Evolutionary conservation across 2,113 vertebrate species (phyloP).

Genomic region (Dolichotis patagonum): DNA sequence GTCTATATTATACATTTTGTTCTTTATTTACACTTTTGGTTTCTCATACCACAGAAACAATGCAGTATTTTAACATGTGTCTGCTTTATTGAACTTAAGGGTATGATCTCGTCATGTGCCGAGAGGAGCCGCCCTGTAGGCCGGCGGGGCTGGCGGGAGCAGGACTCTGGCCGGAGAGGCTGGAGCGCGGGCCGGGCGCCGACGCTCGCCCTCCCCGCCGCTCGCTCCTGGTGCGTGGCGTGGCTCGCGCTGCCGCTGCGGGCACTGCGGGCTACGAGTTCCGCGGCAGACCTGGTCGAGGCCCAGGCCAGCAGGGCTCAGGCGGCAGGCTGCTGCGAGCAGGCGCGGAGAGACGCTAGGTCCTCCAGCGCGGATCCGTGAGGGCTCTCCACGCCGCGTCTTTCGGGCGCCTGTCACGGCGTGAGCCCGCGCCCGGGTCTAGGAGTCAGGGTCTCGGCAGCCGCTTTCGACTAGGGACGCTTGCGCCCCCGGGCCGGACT

Average conservation of each 20-base stretch:
- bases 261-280: conserved; percentile 40
- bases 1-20: neutral
- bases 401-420: neutral
- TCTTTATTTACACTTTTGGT: no score
- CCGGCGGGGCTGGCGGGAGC: no score
- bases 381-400: neutral
- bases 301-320: neutral
- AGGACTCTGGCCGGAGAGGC: neutral
- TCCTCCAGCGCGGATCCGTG: neutral
- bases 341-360: neutral
- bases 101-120: neutral
- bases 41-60: no score
- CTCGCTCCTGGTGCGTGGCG: conserved; percentile 37
- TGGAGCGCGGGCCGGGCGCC: neutral
- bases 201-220: neutral
- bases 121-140: neutral
- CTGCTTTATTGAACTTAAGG: no score
- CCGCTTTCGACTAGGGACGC: no score
- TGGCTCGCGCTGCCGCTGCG: conserved; percentile 57
- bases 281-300: neutral
- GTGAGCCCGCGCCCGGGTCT: neutral
- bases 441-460: neutral
- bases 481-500: neutral
- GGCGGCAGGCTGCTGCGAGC: neutral
- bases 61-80: no score